phyloP scores from a whole-genome alignment of 2,797 vertebrate genomes.

The Coranthus polyacanthus region DNA sequence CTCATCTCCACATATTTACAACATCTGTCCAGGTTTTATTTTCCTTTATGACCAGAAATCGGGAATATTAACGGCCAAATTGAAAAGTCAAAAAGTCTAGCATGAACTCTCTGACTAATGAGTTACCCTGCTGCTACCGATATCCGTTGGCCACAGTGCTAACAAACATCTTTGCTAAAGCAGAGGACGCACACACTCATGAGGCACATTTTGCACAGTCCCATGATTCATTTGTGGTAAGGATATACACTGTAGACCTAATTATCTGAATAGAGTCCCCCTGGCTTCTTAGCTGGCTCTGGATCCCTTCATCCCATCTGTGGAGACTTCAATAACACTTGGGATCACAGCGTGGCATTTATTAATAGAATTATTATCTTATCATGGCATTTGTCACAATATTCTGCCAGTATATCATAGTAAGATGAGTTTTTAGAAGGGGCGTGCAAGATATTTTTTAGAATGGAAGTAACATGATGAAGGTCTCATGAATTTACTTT shows the following conservation, averaged over 20 bases:
- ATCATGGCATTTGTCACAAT: slow-evolving; percentile 3
- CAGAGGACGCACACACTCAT: neutral
- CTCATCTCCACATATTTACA: no score
- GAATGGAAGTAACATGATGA: no score
- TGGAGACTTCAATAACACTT: slow-evolving; percentile 21
- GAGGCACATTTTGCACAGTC: slow-evolving; percentile 2
- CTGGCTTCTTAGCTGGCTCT: slow-evolving; percentile 38
- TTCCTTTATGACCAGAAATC: no score
- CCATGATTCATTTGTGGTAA: slow-evolving; percentile 24
- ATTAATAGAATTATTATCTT: slow-evolving; percentile 1
- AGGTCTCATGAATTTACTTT: no score
- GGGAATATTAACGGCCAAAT: no score
- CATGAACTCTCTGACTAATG: neutral
- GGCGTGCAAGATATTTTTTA: neutral
- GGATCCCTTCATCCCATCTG: slow-evolving; percentile 33
- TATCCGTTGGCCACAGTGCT: slow-evolving; percentile 18
- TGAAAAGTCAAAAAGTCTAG: no score
- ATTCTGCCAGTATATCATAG: neutral
- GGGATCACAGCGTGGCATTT: slow-evolving; percentile 21
- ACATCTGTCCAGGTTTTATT: no score
- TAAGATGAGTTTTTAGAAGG: neutral
- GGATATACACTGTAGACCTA: slow-evolving; percentile 43
- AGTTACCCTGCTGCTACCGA: slow-evolving; percentile 5
- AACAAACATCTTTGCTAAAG: slow-evolving; percentile 27
- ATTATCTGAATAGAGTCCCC: slow-evolving; percentile 48